Conservation (phyloP, 2,797 vertebrate genomes). For the Strix occidentalis region DNA sequence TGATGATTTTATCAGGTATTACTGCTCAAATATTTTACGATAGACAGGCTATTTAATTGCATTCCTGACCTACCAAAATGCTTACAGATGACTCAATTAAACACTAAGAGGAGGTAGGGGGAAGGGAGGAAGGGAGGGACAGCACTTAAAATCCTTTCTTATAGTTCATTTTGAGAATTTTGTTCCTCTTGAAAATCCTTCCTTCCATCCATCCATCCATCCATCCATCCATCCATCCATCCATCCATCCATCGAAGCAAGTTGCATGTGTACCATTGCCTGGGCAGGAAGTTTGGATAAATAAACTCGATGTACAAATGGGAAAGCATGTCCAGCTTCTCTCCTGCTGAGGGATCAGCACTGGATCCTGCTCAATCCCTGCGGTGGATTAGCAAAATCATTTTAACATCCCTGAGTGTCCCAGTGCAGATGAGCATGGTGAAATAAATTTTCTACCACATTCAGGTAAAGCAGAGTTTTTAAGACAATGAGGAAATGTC, state of each 20-base stretch:
- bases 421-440: rapidly evolving
- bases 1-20: conserved; percentile 76
- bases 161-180: neutral
- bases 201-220: neutral
- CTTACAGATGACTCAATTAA: conserved; percentile 71
- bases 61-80: conserved; percentile 74
- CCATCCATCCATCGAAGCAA: too few relatives aligned
- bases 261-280: neutral
- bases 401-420: neutral
- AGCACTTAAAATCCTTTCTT: neutral
- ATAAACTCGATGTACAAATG: neutral
- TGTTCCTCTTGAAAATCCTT: neutral
- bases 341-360: neutral
- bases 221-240: neutral
- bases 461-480: neutral
- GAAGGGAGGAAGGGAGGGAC: neutral
- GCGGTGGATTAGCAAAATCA: neutral
- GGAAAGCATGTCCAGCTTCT: neutral
- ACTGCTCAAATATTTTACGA: conserved; percentile 70
- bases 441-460: neutral
- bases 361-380: neutral
- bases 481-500: neutral
- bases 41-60: conserved; percentile 70
- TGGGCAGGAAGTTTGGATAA: neutral
- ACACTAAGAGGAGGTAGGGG: neutral